A percentile compares a stretch with the other conserved stretches of the same genome.
Evolutionary conservation across 2,888 invertebrate species (phyloP).

Genomic region (Graphium colonna): DNA sequence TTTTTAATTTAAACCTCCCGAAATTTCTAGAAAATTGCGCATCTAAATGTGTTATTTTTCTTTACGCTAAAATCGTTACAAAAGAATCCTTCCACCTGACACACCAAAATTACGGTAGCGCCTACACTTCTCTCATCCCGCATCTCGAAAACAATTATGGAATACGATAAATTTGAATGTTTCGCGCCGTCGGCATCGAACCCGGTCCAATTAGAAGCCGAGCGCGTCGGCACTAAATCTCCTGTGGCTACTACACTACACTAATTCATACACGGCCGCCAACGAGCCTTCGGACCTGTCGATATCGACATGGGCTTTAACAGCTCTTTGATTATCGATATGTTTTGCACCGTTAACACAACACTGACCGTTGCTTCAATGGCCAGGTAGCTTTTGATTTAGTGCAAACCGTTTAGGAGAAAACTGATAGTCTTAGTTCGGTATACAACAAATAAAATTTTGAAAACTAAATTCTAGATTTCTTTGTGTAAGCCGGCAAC

Average conservation of each 20-base stretch:
- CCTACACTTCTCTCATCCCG: conserved; percentile 42
- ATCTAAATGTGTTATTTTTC: neutral
- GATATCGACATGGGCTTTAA: conserved; percentile 59
- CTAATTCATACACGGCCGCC: conserved; percentile 73
- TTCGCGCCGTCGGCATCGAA: conserved; percentile 70
- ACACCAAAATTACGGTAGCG: conserved; percentile 12
- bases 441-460: no score
- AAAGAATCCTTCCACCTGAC: neutral
- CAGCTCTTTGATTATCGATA: conserved; percentile 63
- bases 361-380: neutral
- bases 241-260: conserved; percentile 72
- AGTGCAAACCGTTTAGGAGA: no score
- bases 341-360: conserved; percentile 27
- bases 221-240: conserved; percentile 72
- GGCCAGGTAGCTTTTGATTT: no score
- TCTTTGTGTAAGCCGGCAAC: no score
- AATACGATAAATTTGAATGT: conserved; percentile 70
- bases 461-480: no score
- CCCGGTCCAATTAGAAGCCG: conserved; percentile 72
- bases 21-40: neutral
- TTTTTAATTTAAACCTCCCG: conserved; percentile 1
- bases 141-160: conserved; percentile 73
- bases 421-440: no score
- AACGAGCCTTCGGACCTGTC: conserved; percentile 62
- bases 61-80: neutral